Evolutionary conservation across 1,140 invertebrate species (phyloP).

Genomic region (Ganaspis sp.): DNA sequence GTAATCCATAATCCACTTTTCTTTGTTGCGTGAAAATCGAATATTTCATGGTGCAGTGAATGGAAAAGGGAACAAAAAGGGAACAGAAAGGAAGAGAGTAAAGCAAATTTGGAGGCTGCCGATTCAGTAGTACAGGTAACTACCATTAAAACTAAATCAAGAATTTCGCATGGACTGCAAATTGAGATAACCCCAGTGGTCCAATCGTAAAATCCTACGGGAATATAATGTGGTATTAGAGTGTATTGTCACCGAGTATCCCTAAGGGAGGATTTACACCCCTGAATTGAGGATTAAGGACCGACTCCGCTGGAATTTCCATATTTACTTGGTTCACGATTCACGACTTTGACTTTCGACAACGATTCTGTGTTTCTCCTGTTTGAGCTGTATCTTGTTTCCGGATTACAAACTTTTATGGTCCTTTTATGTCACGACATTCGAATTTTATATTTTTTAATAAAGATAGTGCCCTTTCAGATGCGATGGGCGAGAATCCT

Average conservation of each 20-base stretch:
- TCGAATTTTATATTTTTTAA: constrained; percentile 29
- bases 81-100: constrained; percentile 6
- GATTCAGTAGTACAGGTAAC: constrained; percentile 19
- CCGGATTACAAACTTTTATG: constrained; percentile 15
- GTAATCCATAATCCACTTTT: constrained; percentile 5
- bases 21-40: constrained; percentile 26
- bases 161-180: constrained; percentile 47
- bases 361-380: constrained; percentile 22
- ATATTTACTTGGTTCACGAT: constrained; percentile 25
- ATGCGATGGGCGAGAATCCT: not conserved
- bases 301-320: constrained; percentile 18
- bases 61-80: not conserved
- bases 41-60: constrained; percentile 20
- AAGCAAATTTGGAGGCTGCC: constrained; percentile 28
- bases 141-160: constrained; percentile 36
- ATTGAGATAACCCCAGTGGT: constrained; percentile 53
- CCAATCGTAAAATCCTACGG: constrained; percentile 13
- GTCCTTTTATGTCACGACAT: not conserved
- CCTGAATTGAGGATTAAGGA: constrained; percentile 51
- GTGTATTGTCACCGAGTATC: constrained; percentile 46
- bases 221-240: constrained; percentile 53
- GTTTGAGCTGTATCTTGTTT: constrained; percentile 14
- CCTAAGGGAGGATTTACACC: constrained; percentile 49
- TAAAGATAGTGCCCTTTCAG: not conserved
- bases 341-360: constrained; percentile 46